These are phyloP conservation scores for Pandemis corylana DNA, from an alignment of 2,888 invertebrate species.

Conservation along the genomic window DNA sequence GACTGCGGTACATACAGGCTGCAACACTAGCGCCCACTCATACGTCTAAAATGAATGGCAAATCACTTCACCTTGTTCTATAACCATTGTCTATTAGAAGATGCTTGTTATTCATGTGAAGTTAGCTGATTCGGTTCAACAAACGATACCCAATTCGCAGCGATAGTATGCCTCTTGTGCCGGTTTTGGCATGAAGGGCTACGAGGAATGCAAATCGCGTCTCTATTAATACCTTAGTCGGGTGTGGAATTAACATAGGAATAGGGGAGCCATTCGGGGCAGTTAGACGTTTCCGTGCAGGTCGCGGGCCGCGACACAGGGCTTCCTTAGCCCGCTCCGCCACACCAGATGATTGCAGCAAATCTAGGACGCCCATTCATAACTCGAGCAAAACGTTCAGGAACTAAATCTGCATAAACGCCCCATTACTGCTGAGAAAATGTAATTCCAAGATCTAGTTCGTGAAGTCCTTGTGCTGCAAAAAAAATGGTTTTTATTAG, in stretches of 20 bases:
- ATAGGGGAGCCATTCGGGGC: constrained; percentile 69
- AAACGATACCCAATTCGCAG: constrained; percentile 60
- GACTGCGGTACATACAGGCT: constrained; percentile 35
- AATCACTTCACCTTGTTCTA: constrained; percentile 63
- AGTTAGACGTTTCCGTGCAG: constrained; percentile 70
- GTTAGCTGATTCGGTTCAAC: constrained; percentile 53
- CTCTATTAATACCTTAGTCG: constrained; percentile 74
- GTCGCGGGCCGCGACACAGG: constrained; percentile 50
- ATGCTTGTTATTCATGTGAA: constrained; percentile 64
- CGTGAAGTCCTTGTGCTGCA: constrained; percentile 47
- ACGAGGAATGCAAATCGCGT: constrained; percentile 76
- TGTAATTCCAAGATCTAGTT: constrained; percentile 63
- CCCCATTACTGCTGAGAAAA: constrained; percentile 65
- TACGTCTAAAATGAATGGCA: constrained; percentile 59
- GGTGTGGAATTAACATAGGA: constrained; percentile 80
- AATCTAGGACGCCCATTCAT: constrained; percentile 75
- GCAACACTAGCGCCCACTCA: constrained; percentile 45
- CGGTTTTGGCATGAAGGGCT: constrained; percentile 70
- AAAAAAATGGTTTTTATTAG: constrained; percentile 47
- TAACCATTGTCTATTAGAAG: constrained; percentile 64
- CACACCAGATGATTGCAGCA: constrained; percentile 68
- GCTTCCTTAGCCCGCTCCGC: constrained; percentile 48
- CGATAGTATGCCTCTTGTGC: constrained; percentile 50
- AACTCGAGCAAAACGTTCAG: constrained; percentile 70
- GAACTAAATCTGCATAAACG: constrained; percentile 77